These are phyloP conservation scores for Drosophila nigromelanica DNA, from an alignment of 1,140 invertebrate species.

Conservation along the genomic window DNA sequence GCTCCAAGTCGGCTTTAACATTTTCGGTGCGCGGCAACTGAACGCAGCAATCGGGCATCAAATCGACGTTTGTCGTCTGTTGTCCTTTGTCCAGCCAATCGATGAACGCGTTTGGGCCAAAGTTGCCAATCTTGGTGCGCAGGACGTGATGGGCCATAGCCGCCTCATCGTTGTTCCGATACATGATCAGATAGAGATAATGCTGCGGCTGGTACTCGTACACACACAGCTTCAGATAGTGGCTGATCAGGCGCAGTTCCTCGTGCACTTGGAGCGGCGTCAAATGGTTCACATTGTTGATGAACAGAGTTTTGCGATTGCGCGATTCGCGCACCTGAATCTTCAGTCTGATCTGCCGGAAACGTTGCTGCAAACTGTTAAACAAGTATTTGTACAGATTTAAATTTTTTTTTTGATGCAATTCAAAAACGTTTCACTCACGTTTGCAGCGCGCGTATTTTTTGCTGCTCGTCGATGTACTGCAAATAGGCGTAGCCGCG, in stretches of 20 bases:
- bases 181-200: slow-evolving; percentile 40
- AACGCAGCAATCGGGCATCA: slow-evolving; percentile 21
- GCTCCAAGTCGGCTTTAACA: not conserved
- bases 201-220: slow-evolving; percentile 4
- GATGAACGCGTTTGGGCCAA: slow-evolving; percentile 30
- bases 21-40: slow-evolving; percentile 1
- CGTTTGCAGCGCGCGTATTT: slow-evolving; percentile 25
- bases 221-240: slow-evolving; percentile 28
- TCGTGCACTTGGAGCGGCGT: slow-evolving; percentile 46
- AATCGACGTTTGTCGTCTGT: not conserved
- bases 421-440: slow-evolving; percentile 1
- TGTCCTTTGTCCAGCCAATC: slow-evolving; percentile 31
- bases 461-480: slow-evolving; percentile 35
- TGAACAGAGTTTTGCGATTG: slow-evolving; percentile 33
- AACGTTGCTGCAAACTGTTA: slow-evolving; percentile 32
- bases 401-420: too few species aligned
- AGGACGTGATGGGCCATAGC: slow-evolving; percentile 27
- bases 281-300: slow-evolving; percentile 10
- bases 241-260: slow-evolving; percentile 26
- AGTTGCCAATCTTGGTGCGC: slow-evolving; percentile 5
- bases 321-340: slow-evolving; percentile 30
- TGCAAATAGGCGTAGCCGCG: slow-evolving; percentile 68
- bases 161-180: slow-evolving; percentile 51
- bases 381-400: too few species aligned
- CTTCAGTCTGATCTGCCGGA: not conserved